These are phyloP conservation scores for Dasypolia templi DNA, from an alignment of 2,888 invertebrate species.

Conservation along the genomic window DNA sequence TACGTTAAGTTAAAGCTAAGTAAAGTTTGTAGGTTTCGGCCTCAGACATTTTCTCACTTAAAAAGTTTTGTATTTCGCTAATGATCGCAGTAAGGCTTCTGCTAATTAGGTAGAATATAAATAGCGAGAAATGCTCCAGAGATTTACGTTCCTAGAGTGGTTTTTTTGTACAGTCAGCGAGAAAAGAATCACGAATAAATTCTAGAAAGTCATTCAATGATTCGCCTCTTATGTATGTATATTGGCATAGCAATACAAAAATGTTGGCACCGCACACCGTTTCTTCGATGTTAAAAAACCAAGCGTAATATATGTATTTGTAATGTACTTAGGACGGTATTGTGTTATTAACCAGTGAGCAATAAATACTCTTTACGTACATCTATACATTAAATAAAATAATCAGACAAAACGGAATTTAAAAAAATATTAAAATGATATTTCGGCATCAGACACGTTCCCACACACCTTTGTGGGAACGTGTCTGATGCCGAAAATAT, in stretches of 20 bases:
- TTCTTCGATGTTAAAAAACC: background rate
- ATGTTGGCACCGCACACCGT: background rate
- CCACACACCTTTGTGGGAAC: too few relatives aligned
- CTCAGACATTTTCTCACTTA: background rate
- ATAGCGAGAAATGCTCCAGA: background rate
- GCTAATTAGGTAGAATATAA: conserved; percentile 20
- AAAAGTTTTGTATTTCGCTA: conserved; percentile 29
- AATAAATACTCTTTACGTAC: too few relatives aligned
- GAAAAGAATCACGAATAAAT: background rate
- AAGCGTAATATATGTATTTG: too few relatives aligned
- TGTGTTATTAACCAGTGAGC: too few relatives aligned
- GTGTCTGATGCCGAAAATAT: too few relatives aligned
- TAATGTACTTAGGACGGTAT: too few relatives aligned
- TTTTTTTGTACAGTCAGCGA: background rate
- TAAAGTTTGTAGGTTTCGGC: background rate
- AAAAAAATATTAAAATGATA: too few relatives aligned
- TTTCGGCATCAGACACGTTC: too few relatives aligned
- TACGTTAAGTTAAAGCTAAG: too few relatives aligned
- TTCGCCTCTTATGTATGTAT: too few relatives aligned
- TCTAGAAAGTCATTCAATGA: background rate
- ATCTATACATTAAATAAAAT: too few relatives aligned
- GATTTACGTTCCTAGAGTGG: background rate
- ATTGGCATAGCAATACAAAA: background rate
- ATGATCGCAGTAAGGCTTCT: conserved; percentile 11
- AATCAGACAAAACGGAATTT: too few relatives aligned